Evolutionary conservation across 2,113 vertebrate species (phyloP).

Genomic region (Sander lucioperca): DNA sequence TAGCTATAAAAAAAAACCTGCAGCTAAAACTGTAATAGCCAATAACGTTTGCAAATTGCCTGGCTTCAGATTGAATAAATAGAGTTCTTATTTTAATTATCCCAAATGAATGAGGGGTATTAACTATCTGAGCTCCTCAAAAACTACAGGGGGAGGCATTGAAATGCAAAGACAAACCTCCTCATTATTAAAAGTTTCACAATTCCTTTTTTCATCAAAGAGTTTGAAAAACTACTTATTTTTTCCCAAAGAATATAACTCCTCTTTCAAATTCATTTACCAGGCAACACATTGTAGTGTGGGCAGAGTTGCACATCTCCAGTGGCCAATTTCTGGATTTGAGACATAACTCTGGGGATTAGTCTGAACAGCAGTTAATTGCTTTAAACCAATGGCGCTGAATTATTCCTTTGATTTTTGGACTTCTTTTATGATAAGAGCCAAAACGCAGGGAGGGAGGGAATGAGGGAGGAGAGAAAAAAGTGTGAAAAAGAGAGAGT

Average conservation of each 20-base stretch:
- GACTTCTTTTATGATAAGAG: constrained; percentile 64
- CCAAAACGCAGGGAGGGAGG: background rate
- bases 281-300: constrained; percentile 56
- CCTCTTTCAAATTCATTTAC: constrained; percentile 61
- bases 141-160: constrained; percentile 39
- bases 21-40: constrained; percentile 63
- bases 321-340: constrained; percentile 75
- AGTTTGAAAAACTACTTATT: constrained; percentile 32
- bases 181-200: constrained; percentile 63
- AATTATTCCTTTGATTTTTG: constrained; percentile 77
- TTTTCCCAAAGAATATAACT: constrained; percentile 34
- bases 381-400: constrained; percentile 74
- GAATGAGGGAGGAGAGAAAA: background rate
- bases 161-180: constrained; percentile 63
- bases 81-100: constrained; percentile 69
- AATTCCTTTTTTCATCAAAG: constrained; percentile 59
- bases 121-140: constrained; percentile 60
- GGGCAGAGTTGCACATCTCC: constrained; percentile 65
- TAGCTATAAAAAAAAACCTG: constrained; percentile 64
- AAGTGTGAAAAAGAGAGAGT: constrained; percentile 9
- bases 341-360: constrained; percentile 76
- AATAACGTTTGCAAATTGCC: constrained; percentile 74
- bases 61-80: constrained; percentile 66
- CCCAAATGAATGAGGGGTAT: constrained; percentile 70
- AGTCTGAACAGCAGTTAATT: constrained; percentile 76